phyloP scores from a whole-genome alignment of 2,797 vertebrate species.

The Antrozous pallidus region DNA sequence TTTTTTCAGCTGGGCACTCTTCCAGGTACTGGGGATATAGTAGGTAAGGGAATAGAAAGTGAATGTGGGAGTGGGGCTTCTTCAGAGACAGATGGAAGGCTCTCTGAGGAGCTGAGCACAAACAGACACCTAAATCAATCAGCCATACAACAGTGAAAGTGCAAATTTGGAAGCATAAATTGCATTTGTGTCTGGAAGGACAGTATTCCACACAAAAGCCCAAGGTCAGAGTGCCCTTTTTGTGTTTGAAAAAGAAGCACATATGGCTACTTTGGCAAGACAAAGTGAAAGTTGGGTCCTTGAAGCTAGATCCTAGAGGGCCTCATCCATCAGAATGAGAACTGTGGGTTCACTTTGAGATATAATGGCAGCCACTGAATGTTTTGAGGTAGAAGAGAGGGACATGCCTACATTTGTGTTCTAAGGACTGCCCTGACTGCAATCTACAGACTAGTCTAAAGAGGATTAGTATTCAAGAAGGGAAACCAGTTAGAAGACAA shows the following conservation, averaged over 20 bases:
- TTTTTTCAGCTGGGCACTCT: neutral
- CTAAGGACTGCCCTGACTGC: neutral
- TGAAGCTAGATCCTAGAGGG: neutral
- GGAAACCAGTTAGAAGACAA: neutral
- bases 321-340: neutral
- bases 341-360: neutral
- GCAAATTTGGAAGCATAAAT: neutral
- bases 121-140: neutral
- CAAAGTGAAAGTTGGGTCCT: neutral
- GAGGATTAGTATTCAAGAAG: neutral
- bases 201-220: neutral
- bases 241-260: neutral
- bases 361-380: neutral
- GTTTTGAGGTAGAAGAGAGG: neutral
- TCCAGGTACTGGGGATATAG: neutral
- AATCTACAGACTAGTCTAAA: neutral
- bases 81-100: neutral
- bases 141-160: neutral
- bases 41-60: neutral
- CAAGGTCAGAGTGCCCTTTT: neutral
- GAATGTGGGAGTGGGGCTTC: neutral
- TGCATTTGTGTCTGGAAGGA: neutral
- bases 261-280: neutral
- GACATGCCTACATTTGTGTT: neutral
- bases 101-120: neutral